Percentiles rank a stretch among this genome's conserved stretches.
Conservation (phyloP, 1,140 invertebrate genomes). For the Dreissena rostriformis region DNA sequence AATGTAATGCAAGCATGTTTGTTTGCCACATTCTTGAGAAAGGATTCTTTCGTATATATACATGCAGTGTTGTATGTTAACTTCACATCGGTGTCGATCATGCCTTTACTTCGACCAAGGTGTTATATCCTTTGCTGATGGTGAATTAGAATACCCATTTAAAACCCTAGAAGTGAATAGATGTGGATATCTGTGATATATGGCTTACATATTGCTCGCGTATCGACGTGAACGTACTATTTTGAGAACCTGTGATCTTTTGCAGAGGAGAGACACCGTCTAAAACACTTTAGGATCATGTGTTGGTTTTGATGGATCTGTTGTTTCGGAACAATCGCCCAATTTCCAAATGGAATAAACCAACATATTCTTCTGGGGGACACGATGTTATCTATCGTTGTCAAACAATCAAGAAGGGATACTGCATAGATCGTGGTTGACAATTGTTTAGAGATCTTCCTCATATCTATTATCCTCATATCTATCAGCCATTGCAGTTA, state of each 20-base stretch:
- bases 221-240: conserved; percentile 26
- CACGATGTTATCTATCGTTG: conserved; percentile 33
- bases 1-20: conserved; percentile 58
- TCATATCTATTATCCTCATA: too few relatives aligned
- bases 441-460: conserved; percentile 18
- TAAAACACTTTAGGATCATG: conserved; percentile 10
- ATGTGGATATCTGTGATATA: conserved; percentile 8
- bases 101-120: conserved; percentile 23
- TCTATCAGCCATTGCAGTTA: conserved; percentile 44
- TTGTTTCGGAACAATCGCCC: background rate
- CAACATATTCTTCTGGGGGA: conserved; percentile 47
- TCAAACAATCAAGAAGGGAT: conserved; percentile 57
- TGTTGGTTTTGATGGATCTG: too few relatives aligned
- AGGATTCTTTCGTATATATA: conserved; percentile 46
- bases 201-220: conserved; percentile 17
- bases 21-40: conserved; percentile 54
- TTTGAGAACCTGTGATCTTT: conserved; percentile 24
- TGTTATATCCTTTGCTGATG: conserved; percentile 48
- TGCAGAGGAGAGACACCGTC: conserved; percentile 58
- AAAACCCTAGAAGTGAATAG: conserved; percentile 23
- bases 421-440: conserved; percentile 57
- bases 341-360: conserved; percentile 54
- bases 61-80: conserved; percentile 24
- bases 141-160: conserved; percentile 32
- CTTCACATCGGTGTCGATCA: conserved; percentile 10